Evolutionary conservation across 2,113 vertebrate genomes (phyloP).

Genomic region (Ochotona curzoniae): DNA sequence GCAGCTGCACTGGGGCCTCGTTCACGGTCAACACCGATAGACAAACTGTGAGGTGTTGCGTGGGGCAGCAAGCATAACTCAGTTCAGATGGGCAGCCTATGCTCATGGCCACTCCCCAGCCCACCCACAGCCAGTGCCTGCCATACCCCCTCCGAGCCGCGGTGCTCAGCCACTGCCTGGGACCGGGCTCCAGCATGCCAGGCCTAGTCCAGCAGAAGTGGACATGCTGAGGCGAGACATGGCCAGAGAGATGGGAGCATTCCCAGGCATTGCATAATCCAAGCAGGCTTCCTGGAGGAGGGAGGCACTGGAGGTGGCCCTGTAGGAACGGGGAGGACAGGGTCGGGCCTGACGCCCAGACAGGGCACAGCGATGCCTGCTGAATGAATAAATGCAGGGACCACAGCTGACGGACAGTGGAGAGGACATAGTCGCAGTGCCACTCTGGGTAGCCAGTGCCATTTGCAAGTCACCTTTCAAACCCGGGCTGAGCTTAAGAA

Average conservation of each 20-base stretch:
- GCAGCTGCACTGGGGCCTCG: not conserved
- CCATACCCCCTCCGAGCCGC: not conserved
- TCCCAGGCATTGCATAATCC: not conserved
- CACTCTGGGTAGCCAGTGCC: fast-evolving
- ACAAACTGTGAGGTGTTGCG: not conserved
- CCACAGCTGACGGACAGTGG: fast-evolving
- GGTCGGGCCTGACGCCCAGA: not conserved
- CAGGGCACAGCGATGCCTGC: not conserved
- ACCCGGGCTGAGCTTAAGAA: not conserved
- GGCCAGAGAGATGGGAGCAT: not conserved
- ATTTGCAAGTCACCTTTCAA: not conserved
- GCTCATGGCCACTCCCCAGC: too few species aligned
- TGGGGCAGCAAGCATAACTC: not conserved
- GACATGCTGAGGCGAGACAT: not conserved
- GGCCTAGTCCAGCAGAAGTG: not conserved
- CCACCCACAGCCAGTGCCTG: fast-evolving
- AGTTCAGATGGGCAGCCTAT: too few species aligned
- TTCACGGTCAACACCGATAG: not conserved
- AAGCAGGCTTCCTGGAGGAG: not conserved
- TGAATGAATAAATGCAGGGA: not conserved
- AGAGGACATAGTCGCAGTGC: fast-evolving
- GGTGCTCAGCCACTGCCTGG: too few species aligned
- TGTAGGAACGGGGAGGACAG: not conserved
- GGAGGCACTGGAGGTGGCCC: not conserved
- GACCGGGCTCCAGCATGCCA: not conserved